Conservation (phyloP, 2,888 invertebrate genomes). For the Oxycera nigricornis region DNA sequence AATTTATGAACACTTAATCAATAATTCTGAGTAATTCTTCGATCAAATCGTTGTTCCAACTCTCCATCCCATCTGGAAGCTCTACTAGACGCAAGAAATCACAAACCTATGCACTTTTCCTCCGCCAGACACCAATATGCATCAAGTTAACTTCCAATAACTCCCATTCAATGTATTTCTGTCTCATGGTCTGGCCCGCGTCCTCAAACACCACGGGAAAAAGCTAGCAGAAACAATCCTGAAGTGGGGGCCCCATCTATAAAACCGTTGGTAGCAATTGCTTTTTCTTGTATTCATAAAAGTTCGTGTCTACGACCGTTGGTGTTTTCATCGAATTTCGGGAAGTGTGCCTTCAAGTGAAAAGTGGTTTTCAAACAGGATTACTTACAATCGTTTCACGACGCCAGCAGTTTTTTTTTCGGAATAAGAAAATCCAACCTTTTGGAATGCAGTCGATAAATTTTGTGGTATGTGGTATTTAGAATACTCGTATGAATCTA, state of each 20-base stretch:
- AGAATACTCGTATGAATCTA: background rate
- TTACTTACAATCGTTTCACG: background rate
- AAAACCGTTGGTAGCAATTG: slow-evolving; percentile 31
- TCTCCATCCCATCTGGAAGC: no score
- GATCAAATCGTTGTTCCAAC: no score
- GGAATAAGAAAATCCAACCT: background rate
- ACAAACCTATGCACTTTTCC: background rate
- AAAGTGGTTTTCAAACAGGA: slow-evolving; percentile 9
- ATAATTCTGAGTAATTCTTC: no score
- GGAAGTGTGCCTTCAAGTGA: background rate
- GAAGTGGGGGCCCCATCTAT: slow-evolving; percentile 42
- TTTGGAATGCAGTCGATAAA: slow-evolving; percentile 28
- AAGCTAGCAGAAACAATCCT: background rate
- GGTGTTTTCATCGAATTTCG: background rate
- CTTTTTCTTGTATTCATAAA: slow-evolving; percentile 38
- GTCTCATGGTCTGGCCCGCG: background rate
- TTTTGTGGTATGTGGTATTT: slow-evolving; percentile 26
- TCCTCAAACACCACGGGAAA: slow-evolving; percentile 7
- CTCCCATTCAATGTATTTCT: background rate
- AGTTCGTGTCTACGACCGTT: slow-evolving; percentile 12
- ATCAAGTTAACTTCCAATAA: background rate
- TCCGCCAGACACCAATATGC: background rate
- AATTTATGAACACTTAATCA: no score
- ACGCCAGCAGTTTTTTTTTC: background rate
- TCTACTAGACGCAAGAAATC: no score